Base-by-base conservation (phyloP, 1,140 invertebrate genomes). In the Drosophila elegans region DNA sequence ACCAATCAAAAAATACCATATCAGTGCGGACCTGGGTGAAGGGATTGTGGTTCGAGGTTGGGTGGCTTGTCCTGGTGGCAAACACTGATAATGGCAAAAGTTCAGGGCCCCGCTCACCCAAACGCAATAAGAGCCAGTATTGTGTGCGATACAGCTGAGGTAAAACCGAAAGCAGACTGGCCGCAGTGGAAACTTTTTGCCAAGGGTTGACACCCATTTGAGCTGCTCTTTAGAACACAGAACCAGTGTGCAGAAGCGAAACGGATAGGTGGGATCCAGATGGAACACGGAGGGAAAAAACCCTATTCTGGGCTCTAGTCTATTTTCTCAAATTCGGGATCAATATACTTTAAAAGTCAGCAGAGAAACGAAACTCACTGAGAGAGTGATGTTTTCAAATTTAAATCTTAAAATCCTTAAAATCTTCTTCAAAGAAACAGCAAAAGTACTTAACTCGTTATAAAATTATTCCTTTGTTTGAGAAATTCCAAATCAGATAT, bases 1-100 rank as follows among this genome's bases (percentile, higher is more conserved):
- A 86, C 79, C 83, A 86, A 86, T 86, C 83, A 89, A 89, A 88
- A 86, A 88, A 86, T 86, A 75, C 83, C 83, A 88, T 74, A 49
- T 57, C 74, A 69, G 52, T 76, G 66, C 78, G 64, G 32, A 36
- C 41, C 41, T 48, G 45, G 16, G 41, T 53, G 48, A 67, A 67
- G 61, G 41, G 39, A 59, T 41, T 62, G 25, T n/a, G 51, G 25
- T 36, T 42, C 21, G 4, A 29, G 25, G 21, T 21, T 16, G n/a
- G 60, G 41, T 32, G 29, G 36, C 21, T 34, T 11, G 45, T 39
- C 46, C 36, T 29, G 46, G 59, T 49, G 56, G 66, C 48, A 41
- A 54, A 61, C 44, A 75, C 54, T 79, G 82, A 86, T 86, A 86
- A 88, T 86, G 75, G 75, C 66, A 59, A 69, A 77, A 77, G 74